Base-by-base conservation (phyloP, 1,140 invertebrate species). In the Drosophila ercepeae region DNA sequence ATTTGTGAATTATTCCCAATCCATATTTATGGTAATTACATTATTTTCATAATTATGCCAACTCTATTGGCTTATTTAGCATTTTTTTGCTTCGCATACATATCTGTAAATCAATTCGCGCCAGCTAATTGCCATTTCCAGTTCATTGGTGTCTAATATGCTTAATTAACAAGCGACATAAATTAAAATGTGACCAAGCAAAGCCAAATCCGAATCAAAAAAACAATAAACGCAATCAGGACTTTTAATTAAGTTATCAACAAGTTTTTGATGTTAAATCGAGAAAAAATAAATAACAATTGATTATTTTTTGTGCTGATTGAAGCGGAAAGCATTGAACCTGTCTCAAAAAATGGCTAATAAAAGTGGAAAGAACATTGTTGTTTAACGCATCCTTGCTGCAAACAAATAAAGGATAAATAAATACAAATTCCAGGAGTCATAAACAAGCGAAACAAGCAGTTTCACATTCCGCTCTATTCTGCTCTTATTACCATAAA, bases 61-160 rank as follows among this genome's bases (percentile, higher is more conserved):
- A 25, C 49, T 60, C 50, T 50, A 32, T 58, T 75, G 53, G 42
- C 67, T 46, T 78, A 44, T 52, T 76, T 49, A 25, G 49, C 54
- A 64, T 60, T 54, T 64, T 63, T 55, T 70, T 55, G 16, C 16
- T 39, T 54, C 53, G 11, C 29, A 32, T 32, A 55, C 36, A 54
- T 50, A 60, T 67, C 48, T 58, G 57, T 39, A 75, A 68, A 65
- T 75, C 55, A 67, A 52, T 67, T 53, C 50, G 52, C 57, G 61
- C 32, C 21, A 21, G 53, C 64, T 82, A 82, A 82, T 82, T 76
- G 73, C 57, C 53, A 76, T 60, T 50, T 54, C 49, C 78, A 82
- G 78, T 82, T 82, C 78, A 82, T 73, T 82, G 73, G 34, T 59
- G 58, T 65, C 78, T 75, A 81, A 76, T 54, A 29, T 29, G 72